These are phyloP conservation scores for Choloepus didactylus DNA, from an alignment of 2,797 vertebrate species.

Conservation along the genomic window DNA sequence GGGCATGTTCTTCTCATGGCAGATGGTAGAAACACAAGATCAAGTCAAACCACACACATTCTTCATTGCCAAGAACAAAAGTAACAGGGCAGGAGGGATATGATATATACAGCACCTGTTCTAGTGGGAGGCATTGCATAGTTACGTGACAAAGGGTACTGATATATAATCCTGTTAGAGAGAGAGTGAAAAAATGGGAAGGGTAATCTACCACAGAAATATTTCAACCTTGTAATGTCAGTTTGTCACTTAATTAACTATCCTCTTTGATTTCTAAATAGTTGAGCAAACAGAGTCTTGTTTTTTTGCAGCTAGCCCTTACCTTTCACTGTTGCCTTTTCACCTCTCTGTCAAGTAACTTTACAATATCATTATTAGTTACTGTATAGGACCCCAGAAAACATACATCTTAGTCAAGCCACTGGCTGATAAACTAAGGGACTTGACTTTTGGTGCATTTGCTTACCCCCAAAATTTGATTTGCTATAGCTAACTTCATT, in stretches of 20 bases:
- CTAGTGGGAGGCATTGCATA: neutral
- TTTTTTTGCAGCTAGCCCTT: neutral
- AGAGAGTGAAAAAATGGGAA: neutral
- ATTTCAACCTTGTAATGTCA: neutral
- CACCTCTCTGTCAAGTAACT: conserved; percentile 35
- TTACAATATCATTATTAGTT: neutral
- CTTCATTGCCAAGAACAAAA: neutral
- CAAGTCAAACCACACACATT: neutral
- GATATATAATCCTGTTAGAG: neutral
- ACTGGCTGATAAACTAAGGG: neutral
- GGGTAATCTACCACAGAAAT: conserved; percentile 7
- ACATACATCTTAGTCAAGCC: neutral
- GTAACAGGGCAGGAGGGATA: neutral
- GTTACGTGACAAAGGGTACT: neutral
- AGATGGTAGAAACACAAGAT: neutral
- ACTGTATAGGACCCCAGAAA: neutral
- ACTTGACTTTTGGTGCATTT: conserved; percentile 24
- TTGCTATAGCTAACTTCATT: conserved; percentile 31
- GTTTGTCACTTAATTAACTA: conserved; percentile 12
- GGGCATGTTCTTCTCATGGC: neutral
- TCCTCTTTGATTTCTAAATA: conserved; percentile 14
- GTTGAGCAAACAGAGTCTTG: neutral
- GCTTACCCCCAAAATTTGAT: conserved; percentile 44
- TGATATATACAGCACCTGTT: neutral
- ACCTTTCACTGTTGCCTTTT: neutral